Base-by-base conservation (phyloP, 1,140 invertebrate species). In the Eubasilissa regina region DNA sequence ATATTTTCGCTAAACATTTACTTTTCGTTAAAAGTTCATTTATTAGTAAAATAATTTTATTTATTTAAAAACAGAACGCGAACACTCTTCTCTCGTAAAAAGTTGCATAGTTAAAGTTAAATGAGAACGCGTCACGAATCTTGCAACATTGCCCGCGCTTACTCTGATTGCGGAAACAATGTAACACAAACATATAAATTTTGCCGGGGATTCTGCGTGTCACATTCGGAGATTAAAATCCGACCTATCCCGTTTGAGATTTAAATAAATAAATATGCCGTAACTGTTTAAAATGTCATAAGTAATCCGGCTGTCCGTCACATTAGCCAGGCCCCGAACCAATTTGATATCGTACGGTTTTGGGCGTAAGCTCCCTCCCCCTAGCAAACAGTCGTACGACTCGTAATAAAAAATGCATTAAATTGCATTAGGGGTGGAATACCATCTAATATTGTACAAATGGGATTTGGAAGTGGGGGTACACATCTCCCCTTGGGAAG, bases 341-440 rank as follows among this genome's bases (percentile, higher is more conserved):
- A 68, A 70, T 75, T 51, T 44, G 11, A 80, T 45, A 25, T 73
- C 75, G 53, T 81, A 53, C 60, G 48, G 64, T 51, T 68, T 51
- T 4, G 64, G 21, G 15, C n/a, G 25, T 7, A 62, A 48, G 43
- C 25, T 11, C 78, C 48, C 72, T 58, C 15, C 35, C n/a, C 25
- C 43, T 17, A 11, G 55, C 43, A 62, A 75, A 66, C 43, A 35
- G 62, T 44, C 11, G 45, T 3, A 45, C 53, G 45, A 62, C 43
- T 44, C 19, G 68, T 74, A 77, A 81, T 81, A 81, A 79, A 81
- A 81, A 81, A 81, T 81, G 80, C 77, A 81, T 81, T 81, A 81
- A 77, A 81, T 79, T 81, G 77, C 80, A 79, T 79, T 79, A 81
- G 64, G 73, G 77, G 60, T 73, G 75, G 64, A 72, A 79, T 53